Evolutionary conservation across 2,888 invertebrate species (phyloP).

Genomic region (Caenorhabditis angaria): DNA sequence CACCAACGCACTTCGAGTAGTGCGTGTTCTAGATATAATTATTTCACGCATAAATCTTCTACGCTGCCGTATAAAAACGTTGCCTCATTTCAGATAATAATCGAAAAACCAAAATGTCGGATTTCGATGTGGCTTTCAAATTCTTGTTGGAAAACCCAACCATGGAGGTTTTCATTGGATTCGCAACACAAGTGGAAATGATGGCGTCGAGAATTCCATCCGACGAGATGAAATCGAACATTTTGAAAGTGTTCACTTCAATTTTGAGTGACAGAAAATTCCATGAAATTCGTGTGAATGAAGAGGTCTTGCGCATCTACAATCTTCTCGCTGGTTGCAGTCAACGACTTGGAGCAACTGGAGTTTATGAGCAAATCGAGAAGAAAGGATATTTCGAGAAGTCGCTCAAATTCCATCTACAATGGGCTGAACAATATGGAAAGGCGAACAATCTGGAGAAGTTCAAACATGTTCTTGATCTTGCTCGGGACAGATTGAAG

Average conservation of each 20-base stretch:
- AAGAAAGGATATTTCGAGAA: slow-evolving; percentile 41
- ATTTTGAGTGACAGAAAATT: slow-evolving; percentile 11
- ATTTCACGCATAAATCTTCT: too few relatives aligned
- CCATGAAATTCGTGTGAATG: slow-evolving; percentile 13
- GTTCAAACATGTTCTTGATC: neutral
- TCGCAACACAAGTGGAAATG: slow-evolving; percentile 12
- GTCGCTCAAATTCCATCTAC: slow-evolving; percentile 44
- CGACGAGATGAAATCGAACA: slow-evolving; percentile 15
- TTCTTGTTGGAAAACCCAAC: neutral
- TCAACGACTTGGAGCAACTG: slow-evolving; percentile 38
- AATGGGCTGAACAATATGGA: slow-evolving; percentile 48
- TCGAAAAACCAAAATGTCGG: neutral
- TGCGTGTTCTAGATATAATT: too few relatives aligned
- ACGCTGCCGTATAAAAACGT: too few relatives aligned
- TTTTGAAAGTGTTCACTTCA: slow-evolving; percentile 8
- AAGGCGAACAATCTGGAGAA: slow-evolving; percentile 16
- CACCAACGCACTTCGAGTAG: too few relatives aligned
- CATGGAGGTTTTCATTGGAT: neutral
- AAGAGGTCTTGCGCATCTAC: slow-evolving; percentile 30
- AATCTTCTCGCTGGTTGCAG: slow-evolving; percentile 49
- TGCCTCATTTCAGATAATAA: too few relatives aligned
- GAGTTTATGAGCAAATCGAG: slow-evolving; percentile 50
- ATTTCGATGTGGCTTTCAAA: neutral
- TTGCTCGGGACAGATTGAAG: neutral
- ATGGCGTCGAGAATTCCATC: slow-evolving; percentile 10